Conservation (phyloP, 2,888 invertebrate genomes). For the Danaus chrysippus region DNA sequence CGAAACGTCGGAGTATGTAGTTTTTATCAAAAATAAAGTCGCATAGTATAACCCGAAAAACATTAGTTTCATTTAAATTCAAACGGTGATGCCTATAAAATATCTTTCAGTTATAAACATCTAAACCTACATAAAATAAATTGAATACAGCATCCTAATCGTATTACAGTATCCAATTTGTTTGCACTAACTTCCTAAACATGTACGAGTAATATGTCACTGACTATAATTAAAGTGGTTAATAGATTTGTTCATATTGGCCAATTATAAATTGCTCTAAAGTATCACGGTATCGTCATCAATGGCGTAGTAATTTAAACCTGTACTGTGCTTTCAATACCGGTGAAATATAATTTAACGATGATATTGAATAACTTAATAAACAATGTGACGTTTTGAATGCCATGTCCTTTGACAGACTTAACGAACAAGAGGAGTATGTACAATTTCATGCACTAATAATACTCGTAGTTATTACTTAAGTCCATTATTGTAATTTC, state of each 20-base stretch:
- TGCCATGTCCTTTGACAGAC: slow-evolving; percentile 21
- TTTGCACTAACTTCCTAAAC: too few species aligned
- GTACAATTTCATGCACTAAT: slow-evolving; percentile 15
- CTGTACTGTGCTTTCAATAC: slow-evolving; percentile 20
- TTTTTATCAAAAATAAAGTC: too few species aligned
- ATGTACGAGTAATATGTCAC: too few species aligned
- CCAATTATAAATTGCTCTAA: slow-evolving; percentile 15
- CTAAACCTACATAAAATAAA: too few species aligned
- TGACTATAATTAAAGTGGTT: neutral
- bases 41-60: too few species aligned
- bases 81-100: too few species aligned
- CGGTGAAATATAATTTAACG: slow-evolving; percentile 28
- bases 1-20: too few species aligned
- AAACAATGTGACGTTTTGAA: slow-evolving; percentile 21
- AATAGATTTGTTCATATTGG: slow-evolving; percentile 11
- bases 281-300: slow-evolving; percentile 15
- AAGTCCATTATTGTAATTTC: neutral
- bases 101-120: too few species aligned
- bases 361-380: slow-evolving; percentile 28
- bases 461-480: neutral
- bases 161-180: too few species aligned
- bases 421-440: slow-evolving; percentile 18
- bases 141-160: too few species aligned
- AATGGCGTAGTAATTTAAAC: slow-evolving; percentile 27
- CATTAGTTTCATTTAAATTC: too few species aligned